Conservation (phyloP, 2,113 vertebrate species). For the Mesembrinibis cayennensis region DNA sequence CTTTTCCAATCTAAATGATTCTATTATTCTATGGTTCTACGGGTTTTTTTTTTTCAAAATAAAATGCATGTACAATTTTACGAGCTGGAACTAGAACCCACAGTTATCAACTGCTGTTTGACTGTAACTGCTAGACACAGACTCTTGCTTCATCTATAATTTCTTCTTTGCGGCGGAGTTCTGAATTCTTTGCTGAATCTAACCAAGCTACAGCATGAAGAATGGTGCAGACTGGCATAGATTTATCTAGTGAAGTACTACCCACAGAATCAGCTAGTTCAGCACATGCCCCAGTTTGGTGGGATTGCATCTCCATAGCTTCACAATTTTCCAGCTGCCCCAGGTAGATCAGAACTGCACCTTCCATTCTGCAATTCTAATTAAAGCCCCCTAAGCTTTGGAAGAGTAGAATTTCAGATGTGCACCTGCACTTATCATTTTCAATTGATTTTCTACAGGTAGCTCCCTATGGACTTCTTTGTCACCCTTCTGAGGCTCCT, state of each 20-base stretch:
- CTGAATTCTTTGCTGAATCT: background rate
- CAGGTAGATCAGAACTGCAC: background rate
- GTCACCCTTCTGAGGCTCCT: background rate
- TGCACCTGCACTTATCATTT: background rate
- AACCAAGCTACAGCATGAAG: background rate
- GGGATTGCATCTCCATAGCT: background rate
- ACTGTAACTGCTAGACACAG: background rate
- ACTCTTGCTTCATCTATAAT: background rate
- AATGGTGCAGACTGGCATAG: background rate
- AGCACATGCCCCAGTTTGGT: background rate
- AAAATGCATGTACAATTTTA: background rate
- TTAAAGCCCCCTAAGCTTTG: background rate
- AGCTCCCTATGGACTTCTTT: background rate
- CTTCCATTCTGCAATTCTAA: background rate
- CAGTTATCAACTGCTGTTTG: background rate
- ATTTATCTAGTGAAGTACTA: background rate
- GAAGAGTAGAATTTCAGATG: background rate
- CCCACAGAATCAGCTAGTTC: background rate
- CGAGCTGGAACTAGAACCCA: background rate
- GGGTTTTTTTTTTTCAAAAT: background rate
- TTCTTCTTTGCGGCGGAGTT: background rate
- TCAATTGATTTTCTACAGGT: background rate
- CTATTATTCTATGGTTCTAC: background rate
- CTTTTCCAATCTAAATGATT: background rate
- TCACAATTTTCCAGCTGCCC: background rate